Percentiles rank a stretch among this genome's conserved stretches.
phyloP scores from a whole-genome alignment of 1,140 invertebrate species.

The Nomia melanderi region DNA sequence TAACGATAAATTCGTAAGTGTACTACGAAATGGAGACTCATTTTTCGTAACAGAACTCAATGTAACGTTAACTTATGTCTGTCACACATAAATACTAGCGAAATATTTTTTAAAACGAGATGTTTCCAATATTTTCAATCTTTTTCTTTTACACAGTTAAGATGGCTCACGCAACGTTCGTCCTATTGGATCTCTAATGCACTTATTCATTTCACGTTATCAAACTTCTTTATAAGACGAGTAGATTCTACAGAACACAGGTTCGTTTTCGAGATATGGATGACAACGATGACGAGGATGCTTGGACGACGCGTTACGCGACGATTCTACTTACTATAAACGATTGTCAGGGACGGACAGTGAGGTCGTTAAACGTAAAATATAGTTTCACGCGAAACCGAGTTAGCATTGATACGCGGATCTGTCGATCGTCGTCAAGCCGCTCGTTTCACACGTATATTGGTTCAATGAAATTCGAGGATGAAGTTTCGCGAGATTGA shows the following conservation, averaged over 20 bases:
- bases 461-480: not conserved
- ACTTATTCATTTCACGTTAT: not conserved
- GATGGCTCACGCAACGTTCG: too few species aligned
- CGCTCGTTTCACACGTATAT: not conserved
- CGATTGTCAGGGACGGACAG: slow-evolving; percentile 66
- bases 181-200: not conserved
- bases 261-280: not conserved
- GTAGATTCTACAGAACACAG: not conserved
- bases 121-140: too few species aligned
- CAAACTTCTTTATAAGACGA: not conserved
- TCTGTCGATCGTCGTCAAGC: not conserved
- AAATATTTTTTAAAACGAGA: too few species aligned
- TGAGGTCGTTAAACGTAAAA: slow-evolving; percentile 54
- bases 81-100: too few species aligned
- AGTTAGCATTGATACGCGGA: not conserved
- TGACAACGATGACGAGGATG: not conserved
- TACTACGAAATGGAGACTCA: too few species aligned
- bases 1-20: too few species aligned
- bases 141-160: too few species aligned
- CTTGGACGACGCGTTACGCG: slow-evolving; percentile 22
- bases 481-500: too few species aligned
- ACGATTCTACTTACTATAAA: slow-evolving; percentile 50
- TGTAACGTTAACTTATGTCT: too few species aligned
- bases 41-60: too few species aligned
- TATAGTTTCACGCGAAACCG: not conserved